Conservation (phyloP, 2,113 vertebrate species). For the Sapayoa aenigma region DNA sequence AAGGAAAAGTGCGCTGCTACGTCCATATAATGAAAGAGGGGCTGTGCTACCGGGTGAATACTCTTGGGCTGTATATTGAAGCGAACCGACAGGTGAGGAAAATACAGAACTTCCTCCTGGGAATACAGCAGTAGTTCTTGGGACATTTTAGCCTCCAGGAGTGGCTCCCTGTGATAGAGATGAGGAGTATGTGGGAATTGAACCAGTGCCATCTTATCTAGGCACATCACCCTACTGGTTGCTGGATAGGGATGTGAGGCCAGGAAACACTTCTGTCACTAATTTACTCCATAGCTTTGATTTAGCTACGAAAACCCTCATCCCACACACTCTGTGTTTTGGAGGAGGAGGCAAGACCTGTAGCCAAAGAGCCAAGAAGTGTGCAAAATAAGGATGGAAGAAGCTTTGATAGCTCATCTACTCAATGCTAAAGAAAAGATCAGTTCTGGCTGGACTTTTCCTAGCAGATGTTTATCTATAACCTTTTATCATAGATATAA, state of each 20-base stretch:
- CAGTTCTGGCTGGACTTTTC: not conserved
- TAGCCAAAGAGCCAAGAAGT: not conserved
- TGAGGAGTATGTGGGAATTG: not conserved
- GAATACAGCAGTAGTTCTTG: not conserved
- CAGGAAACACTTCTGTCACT: not conserved
- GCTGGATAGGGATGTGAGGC: not conserved
- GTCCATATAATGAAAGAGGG: constrained; percentile 92
- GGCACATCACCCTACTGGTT: not conserved
- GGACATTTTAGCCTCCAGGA: not conserved
- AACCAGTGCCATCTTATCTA: not conserved
- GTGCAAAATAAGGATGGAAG: not conserved
- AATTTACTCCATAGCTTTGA: not conserved
- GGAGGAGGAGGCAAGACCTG: not conserved
- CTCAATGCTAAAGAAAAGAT: not conserved
- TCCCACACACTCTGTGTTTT: not conserved
- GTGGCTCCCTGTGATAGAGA: not conserved
- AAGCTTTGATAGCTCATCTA: not conserved
- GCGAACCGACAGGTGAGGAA: constrained; percentile 90
- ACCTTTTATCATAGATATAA: too few relatives aligned
- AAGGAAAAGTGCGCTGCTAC: constrained; percentile 89
- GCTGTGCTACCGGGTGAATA: constrained; percentile 92
- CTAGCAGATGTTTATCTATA: not conserved
- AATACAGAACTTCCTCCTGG: not conserved
- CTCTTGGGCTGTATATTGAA: constrained; percentile 91
- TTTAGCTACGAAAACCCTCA: not conserved